Base-by-base conservation (phyloP, 1,140 invertebrate species). In the Megathymus violae region DNA sequence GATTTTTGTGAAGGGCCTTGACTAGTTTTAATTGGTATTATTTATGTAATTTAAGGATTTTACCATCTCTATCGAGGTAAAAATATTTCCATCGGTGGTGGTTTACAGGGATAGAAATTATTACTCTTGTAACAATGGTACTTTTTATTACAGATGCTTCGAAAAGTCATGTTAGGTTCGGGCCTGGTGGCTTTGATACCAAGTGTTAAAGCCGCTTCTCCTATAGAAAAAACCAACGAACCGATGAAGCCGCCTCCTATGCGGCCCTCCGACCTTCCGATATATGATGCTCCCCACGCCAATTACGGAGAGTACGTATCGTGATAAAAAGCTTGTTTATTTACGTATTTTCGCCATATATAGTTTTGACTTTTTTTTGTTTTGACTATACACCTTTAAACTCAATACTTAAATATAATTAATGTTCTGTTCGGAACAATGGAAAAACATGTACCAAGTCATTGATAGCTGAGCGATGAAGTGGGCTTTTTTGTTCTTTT, bases 231-330 rank as follows among this genome's bases (percentile, higher is more conserved):
- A 1, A 50, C 71, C 0, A 64, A 52, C 11, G 82, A 75, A 31
- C 76, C 77, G 1, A 9, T 44, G n/a, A 79, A 74, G 19, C 83
- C 82, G 9, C 77, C 80, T 1, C 82, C 82, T 3, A 93, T 92
- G 76, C 89, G 84, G 68, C 88, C 88, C 0, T 92, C 92, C 4
- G 93, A 93, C 16, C 78, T 93, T 17, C 92, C 93, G 9, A 88
- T 93, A 62, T 93, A 93, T 61, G 92, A 91, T 22, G 73, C 88
- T 0, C 88, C 84, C 13, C 88, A 91, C 54, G 82, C 88, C 10
- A 85, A 89, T 17, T 91, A 89, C 59, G 79, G 58, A 50, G 86
- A 88, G 88, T 90, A 71, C 44, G 85, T 82, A 1, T 36, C n/a
- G n/a, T 36, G 11, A 60, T 0, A 36, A 48, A 46, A 34, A 0